Evolutionary conservation across 2,113 vertebrate species (phyloP), one percentile per base, ranked within the genome.

Genomic region (Silurus meridionalis): DNA sequence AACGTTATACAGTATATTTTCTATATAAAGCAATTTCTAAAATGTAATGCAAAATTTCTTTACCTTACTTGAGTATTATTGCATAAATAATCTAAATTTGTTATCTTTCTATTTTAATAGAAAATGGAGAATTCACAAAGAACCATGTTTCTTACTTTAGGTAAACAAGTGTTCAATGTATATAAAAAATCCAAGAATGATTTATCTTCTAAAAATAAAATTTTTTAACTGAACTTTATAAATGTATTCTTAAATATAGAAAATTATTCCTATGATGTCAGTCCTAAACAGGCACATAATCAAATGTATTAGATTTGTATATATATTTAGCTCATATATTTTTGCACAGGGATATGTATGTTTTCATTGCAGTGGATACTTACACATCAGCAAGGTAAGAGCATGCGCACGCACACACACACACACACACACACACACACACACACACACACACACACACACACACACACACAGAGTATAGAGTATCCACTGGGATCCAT

Each of bases 301-400:
- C 48, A 48, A 28, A 58, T 79, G 8, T n/a, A 82, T 81, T 11
- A 46, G 4, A 37, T 37, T 37, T 37, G 2, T 37, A 37, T 37
- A 37, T 37, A 37, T 37, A 37, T 48, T 61, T 10, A 81, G 58
- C 19, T 81, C 37, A 9, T 21, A 11, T 82, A n/a, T 58, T 83
- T 55, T 83, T 25, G 23, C 15, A 83, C 64, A 81, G 80, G 37
- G 19, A 11, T 81, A 14, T 81, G 9, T 21, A 50, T 81, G 63
- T 63, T 81, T 5, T 63, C 60, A 81, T 71, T 71, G 52, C 63
- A 55, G 23, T 83, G 63, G 82, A 69, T 37, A 10, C 53, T 55
- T 2, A 55, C 82, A 48, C 61, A 53, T 69, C 53, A 69, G 52
- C 4, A 53, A 55, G 52, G 48, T 83, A 83, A 69, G 15, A 37